Evolutionary conservation across 2,113 vertebrate genomes (phyloP).

Genomic region (Petromus typicus): DNA sequence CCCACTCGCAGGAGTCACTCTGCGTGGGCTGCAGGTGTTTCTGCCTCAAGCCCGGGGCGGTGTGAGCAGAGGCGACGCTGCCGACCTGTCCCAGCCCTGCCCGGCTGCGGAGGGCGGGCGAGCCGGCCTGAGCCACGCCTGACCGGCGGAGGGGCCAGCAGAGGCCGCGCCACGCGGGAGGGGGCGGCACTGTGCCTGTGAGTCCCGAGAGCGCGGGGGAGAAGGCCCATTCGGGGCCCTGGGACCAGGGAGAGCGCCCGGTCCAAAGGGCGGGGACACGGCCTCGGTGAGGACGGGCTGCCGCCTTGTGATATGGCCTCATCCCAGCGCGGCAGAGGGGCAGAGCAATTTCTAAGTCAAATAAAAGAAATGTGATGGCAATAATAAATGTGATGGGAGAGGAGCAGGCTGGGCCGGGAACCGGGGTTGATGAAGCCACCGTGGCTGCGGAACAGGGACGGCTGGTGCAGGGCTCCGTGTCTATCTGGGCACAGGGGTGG

Average conservation of each 20-base stretch:
- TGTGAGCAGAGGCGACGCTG: background rate
- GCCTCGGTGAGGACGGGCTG: too few relatives aligned
- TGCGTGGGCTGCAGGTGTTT: background rate
- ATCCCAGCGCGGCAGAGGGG: too few relatives aligned
- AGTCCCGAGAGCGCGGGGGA: background rate
- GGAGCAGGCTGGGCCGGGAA: too few relatives aligned
- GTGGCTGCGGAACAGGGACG: too few relatives aligned
- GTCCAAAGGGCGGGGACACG: too few relatives aligned
- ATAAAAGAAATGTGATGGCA: too few relatives aligned
- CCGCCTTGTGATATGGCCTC: too few relatives aligned
- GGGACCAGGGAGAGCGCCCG: too few relatives aligned
- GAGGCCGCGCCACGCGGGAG: background rate
- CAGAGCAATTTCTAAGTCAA: too few relatives aligned
- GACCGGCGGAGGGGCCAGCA: background rate
- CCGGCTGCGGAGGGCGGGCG: background rate
- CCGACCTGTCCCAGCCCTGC: background rate
- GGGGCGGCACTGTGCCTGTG: background rate
- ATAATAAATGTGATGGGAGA: too few relatives aligned
- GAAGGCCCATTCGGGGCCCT: too few relatives aligned
- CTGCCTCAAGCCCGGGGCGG: background rate
- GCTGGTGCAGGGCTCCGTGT: constrained; percentile 35
- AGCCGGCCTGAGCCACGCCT: constrained; percentile 15
- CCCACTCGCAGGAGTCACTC: background rate
- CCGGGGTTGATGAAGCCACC: background rate
- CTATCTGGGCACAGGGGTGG: background rate